Evolutionary conservation across 1,140 invertebrate genomes (phyloP), one percentile per base, ranked within the genome.

Genomic region (Schlechtendalia chinensis): DNA sequence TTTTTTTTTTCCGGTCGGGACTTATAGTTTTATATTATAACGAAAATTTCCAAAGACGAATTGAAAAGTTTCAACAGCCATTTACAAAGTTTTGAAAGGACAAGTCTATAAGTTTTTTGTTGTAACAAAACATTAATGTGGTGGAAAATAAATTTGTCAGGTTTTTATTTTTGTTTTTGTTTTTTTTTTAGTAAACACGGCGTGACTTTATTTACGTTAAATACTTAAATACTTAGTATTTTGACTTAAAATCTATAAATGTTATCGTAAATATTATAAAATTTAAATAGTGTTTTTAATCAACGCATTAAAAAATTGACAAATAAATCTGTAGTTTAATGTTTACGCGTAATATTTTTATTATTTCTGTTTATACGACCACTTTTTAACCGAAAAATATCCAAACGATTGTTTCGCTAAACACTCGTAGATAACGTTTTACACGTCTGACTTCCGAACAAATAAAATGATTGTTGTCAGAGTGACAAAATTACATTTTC

Each of bases 81-180:
- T 32, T 77, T 77, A 45, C 19, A 59, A 77, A 77, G 56, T 58
- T 59, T 45, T 61, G 24, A 59, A 77, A 39, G n/a, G 54, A 56
- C 29, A 45, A 77, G 54, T 75, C 74, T 27, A 22, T 59, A 77
- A 77, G 74, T 61, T 58, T 58, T 10, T 24, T 22, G 12, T 53
- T 53, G 22, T 53, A 50, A 17, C 14, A 67, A 71, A 71, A 17
- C 22, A 50, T 27, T 69, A 47, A 47, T 24, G 14, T 1, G 22
- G 65, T 24, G 17, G 65, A 71, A 53, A 71, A 16, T 50, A 12
- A 17, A 53, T 16, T 50, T 27, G 67, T 71, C 47, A 71, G 22
- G 24, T 32, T 71, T 71, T 69, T 39, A 39, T 39, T 8, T 3
- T 39, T 39, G 3, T 39, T 39, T 39, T 39, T 39, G 32, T 39